A percentile compares a stretch with the other conserved stretches of the same genome.
phyloP scores from a whole-genome alignment of 2,797 vertebrate genomes.

The Serranus cabrilla region DNA sequence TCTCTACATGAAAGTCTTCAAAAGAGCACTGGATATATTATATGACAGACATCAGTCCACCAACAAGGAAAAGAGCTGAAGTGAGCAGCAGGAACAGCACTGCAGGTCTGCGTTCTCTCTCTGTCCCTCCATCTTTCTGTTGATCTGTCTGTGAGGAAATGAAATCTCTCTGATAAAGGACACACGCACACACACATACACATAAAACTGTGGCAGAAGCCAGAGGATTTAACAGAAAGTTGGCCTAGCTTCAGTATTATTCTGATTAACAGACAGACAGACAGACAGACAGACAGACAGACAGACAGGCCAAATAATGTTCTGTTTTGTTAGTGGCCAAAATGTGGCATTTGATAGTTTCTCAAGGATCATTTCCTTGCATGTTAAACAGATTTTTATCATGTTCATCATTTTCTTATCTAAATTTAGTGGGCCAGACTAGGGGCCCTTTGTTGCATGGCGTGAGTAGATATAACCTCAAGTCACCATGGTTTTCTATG shows the following conservation, averaged over 20 bases:
- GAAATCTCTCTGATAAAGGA: constrained; percentile 43
- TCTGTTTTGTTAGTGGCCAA: background rate
- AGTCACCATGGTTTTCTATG: background rate
- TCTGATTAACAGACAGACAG: constrained; percentile 31
- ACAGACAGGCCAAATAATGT: background rate
- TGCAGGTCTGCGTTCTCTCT: constrained; percentile 10
- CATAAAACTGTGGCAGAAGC: constrained; percentile 40
- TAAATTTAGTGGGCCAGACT: no score
- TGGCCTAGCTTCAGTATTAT: constrained; percentile 26
- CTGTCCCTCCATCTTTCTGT: constrained; percentile 22
- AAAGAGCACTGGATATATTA: background rate
- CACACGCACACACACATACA: background rate
- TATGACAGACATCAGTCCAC: background rate
- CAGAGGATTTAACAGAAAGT: constrained; percentile 52
- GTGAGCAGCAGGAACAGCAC: constrained; percentile 1
- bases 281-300: background rate
- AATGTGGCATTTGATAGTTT: background rate
- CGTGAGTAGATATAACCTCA: no score
- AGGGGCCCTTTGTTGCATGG: no score
- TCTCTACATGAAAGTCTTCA: background rate
- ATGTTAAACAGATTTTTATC: background rate
- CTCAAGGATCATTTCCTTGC: background rate
- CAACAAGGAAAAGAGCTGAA: background rate
- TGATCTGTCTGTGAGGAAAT: constrained; percentile 63
- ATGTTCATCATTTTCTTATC: background rate